These are phyloP conservation scores for Protaetia brevitarsis DNA, from an alignment of 1,140 invertebrate species.

Conservation along the genomic window DNA sequence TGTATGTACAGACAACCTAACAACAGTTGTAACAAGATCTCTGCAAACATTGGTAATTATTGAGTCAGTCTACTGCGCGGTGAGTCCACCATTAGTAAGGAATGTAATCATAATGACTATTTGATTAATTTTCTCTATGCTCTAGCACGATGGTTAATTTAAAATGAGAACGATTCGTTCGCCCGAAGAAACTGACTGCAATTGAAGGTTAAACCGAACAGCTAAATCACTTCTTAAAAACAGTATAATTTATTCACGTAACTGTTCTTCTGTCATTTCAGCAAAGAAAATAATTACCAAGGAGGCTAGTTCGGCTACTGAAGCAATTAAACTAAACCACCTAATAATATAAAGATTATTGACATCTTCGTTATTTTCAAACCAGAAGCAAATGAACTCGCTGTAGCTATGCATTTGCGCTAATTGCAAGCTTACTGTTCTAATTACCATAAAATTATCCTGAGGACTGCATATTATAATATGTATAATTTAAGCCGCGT, in stretches of 20 bases:
- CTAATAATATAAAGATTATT: background rate
- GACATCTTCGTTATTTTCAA: background rate
- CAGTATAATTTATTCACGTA: background rate
- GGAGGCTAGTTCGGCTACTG: background rate
- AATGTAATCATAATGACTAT: slow-evolving; percentile 9
- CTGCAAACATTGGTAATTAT: background rate
- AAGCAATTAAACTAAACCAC: background rate
- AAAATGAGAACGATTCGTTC: slow-evolving; percentile 1
- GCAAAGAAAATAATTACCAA: background rate
- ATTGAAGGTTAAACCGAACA: background rate
- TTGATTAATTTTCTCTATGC: slow-evolving; percentile 5
- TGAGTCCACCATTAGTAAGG: background rate
- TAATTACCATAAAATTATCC: too few relatives aligned
- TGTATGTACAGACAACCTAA: background rate
- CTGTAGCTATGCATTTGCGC: too few relatives aligned
- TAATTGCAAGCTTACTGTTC: too few relatives aligned
- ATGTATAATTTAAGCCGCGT: too few relatives aligned
- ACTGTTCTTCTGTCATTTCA: background rate
- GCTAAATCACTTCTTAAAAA: background rate
- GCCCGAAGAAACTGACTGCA: background rate
- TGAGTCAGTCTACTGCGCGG: background rate
- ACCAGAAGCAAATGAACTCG: too few relatives aligned
- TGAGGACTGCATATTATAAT: too few relatives aligned
- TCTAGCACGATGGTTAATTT: background rate
- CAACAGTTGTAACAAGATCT: slow-evolving; percentile 7